Evolutionary conservation across 2,888 invertebrate species (phyloP), one percentile per base, ranked within the genome.

Genomic region (Idaea aversata): DNA sequence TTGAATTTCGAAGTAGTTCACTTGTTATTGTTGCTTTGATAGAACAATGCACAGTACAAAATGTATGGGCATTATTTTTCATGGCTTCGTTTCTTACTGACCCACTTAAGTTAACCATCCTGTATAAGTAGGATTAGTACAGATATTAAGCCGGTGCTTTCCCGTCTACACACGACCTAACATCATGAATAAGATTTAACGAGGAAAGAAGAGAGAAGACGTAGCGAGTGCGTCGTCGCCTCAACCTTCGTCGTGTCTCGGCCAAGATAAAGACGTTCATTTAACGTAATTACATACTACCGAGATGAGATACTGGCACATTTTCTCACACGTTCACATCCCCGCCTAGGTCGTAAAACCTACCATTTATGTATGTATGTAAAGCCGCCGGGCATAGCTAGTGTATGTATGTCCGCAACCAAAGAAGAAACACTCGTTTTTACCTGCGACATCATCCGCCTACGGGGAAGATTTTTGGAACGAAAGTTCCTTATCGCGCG

Each of bases 241-340:
- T 13, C 47, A 5, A 13, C 13, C 47, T 3, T 10, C 47, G 47
- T 47, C 47, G 47, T 47, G 73, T 75, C 73, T 72, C 65, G 70
- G 67, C 47, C 47, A 47, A 77, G 81, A 81, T 82, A 82, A 80
- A 82, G 79, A 78, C 76, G 70, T 74, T 77, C 76, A 75, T 76
- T 80, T 77, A 76, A 77, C 74, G 74, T 70, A 70, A 73, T 80
- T 79, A 79, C 71, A 75, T 73, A 70, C 72, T 73, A 62, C 65
- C 69, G 72, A 71, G 69, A 72, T 74, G 70, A 74, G 72, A 70
- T 74, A 71, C 67, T 64, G 65, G 62, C 63, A 60, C 67, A 67
- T 71, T 13, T 47, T 13, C 47, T 13, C 47, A 47, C 10, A 13
- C 47, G 47, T 10, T 47, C 10, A 10, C 47, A 47, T 13, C 47